A percentile compares a stretch with the other conserved stretches of the same genome.
Evolutionary conservation across 92 coral and sea anemone genomes (phyloP).

Genomic region (Palythoa grandis): DNA sequence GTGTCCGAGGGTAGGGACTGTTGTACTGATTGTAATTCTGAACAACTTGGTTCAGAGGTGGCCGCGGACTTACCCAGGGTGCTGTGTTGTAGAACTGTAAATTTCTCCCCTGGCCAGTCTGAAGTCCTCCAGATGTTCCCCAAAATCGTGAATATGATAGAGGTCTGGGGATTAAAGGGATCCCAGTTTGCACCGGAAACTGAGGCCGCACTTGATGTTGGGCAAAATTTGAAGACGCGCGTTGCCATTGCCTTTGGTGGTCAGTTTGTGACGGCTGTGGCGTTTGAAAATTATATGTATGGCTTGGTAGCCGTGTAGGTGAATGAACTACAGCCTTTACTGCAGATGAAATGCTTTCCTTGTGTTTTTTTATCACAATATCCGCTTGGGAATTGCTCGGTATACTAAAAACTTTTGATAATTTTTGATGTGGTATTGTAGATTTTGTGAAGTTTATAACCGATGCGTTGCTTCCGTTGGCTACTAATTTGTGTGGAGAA

Average conservation of each 20-base stretch:
- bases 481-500: neutral
- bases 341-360: neutral
- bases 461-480: neutral
- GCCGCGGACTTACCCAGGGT: slow-evolving; percentile 5
- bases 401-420: neutral
- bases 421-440: neutral
- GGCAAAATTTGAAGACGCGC: neutral
- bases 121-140: neutral
- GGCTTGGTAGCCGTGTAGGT: neutral
- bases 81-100: neutral
- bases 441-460: slow-evolving; percentile 11
- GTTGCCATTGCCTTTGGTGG: slow-evolving; percentile 14
- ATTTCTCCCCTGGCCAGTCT: neutral
- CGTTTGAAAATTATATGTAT: neutral
- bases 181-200: slow-evolving; percentile 9
- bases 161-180: slow-evolving; percentile 6
- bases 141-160: slow-evolving; percentile 2
- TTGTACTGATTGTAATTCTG: neutral
- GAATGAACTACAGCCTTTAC: neutral
- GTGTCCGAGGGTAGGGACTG: neutral
- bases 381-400: neutral
- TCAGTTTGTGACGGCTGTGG: neutral
- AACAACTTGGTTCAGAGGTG: neutral
- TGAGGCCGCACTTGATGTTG: slow-evolving; percentile 1
- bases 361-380: neutral